Evolutionary conservation across 2,888 invertebrate species (phyloP).

Genomic region (Unio pictorum): DNA sequence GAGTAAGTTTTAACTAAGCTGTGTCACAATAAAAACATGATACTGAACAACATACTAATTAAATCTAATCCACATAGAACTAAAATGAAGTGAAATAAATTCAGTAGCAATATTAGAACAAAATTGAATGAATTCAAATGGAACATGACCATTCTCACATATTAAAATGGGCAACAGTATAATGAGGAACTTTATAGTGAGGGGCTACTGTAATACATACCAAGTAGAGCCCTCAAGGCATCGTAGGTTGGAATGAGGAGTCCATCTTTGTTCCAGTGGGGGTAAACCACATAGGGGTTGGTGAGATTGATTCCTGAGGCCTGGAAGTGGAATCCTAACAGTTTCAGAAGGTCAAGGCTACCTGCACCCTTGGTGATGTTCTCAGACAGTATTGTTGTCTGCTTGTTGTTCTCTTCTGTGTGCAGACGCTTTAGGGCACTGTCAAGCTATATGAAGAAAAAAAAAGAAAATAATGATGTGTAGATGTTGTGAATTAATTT

Average conservation of each 20-base stretch:
- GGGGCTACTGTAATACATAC: slow-evolving; percentile 2
- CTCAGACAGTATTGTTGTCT: slow-evolving; percentile 48
- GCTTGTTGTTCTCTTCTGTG: slow-evolving; percentile 54
- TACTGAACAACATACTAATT: no score
- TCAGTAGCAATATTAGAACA: no score
- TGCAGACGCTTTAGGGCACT: slow-evolving; percentile 64
- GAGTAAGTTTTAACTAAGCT: no score
- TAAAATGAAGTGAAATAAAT: no score
- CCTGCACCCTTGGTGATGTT: slow-evolving; percentile 33
- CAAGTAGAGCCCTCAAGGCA: slow-evolving; percentile 47
- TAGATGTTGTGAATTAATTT: background rate
- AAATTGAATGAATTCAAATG: no score
- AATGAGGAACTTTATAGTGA: no score
- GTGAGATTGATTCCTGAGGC: slow-evolving; percentile 46
- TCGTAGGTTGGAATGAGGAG: slow-evolving; percentile 62
- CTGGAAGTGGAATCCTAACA: slow-evolving; percentile 67
- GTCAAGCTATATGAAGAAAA: slow-evolving; percentile 52
- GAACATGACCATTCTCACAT: no score
- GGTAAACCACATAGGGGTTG: slow-evolving; percentile 63
- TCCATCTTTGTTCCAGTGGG: slow-evolving; percentile 66
- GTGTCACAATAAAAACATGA: no score
- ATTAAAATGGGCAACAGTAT: no score
- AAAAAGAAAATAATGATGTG: background rate
- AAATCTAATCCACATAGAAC: no score
- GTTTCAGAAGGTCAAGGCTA: slow-evolving; percentile 56